Base-by-base conservation (phyloP, 1,140 invertebrate species). In the Drosophila subpulchrella region DNA sequence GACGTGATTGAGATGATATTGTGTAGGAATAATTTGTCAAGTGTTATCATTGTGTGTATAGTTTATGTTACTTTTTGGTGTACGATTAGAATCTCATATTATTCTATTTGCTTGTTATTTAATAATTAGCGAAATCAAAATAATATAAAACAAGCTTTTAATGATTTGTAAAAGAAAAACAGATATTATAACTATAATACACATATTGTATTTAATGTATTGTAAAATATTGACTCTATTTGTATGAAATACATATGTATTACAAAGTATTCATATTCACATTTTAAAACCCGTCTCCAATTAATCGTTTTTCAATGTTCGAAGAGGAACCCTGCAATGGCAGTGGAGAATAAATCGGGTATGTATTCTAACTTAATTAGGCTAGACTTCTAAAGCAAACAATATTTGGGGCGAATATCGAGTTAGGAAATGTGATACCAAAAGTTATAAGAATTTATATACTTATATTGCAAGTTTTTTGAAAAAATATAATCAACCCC, bases 221-320 rank as follows among this genome's bases (percentile, higher is more conserved):
- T 89, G 84, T 89, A 89, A 89, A 89, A 84, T 89, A 89, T 89
- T 89, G 70, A 89, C 81, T 89, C 84, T 89, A 89, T 89, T 89
- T 89, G 84, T 89, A 89, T 89, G 84, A 89, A 89, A 89, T 84
- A 89, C 84, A 89, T 55, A 89, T 89, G 80, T 88, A 88, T 80
- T 70, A 74, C 78, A 76, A 78, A 74, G 42, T 59, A 67, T 32
- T 50, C 34, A 39, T 41, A 58, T 24, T 58, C 13, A 59, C 36
- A 68, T 58, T 80, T 59, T 75, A 54, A 61, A 63, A 59, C 54
- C 56, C 34, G 30, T 17, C 32, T 51, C 8, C 8, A 12, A 34
- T 36, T 51, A 34, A 51, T 36, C 15, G 17, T 12, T 17, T 4
- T 11, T 10, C 7, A 34, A 5, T 20, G 32, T 6, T n/a, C 5